Base-by-base conservation (phyloP, 2,888 invertebrate species). In the Hyalella azteca region DNA sequence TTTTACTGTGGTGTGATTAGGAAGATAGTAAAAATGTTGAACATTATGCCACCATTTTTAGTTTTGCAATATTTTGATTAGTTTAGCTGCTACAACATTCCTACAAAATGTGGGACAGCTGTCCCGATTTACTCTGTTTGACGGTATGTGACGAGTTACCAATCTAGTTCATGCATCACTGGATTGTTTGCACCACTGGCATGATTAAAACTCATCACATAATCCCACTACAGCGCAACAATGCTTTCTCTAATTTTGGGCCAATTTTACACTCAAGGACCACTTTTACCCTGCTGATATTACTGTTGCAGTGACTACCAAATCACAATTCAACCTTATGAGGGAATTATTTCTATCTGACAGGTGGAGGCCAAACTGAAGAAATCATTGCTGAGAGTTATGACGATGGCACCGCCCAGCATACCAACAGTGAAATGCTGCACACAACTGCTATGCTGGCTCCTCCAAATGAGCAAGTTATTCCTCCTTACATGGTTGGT, bases 361-460 rank as follows among this genome's bases (percentile, higher is more conserved):
- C 60, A 60, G 73, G 45, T 22, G 78, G 49, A 19, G 75, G 73
- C 9, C 40, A 79, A 4, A 93, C 91, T 86, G 96, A 97, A 89
- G 97, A 97, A 90, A 94, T 97, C 40, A 95, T 96, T 87, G 96
- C 96, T 5, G 96, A 97, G 88, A 95, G 94, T 88, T 96, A 97
- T 87, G 96, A 96, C 87, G 93, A 91, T 83, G 91, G 81, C 91
- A 92, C 59, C 90, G 85, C 81, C 13, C 83, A 80, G 90, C 84
- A 91, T 88, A 88, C 91, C 86, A 89, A 90, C 87, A 59, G 54
- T 26, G 13, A 49, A 13, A 48, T 80, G 4, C 45, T 73, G 22
- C 50, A 39, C 49, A 49, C 73, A 13, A 50, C 77, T 11, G 77
- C 49, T 19, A 29, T 75, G 11, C 75, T 59, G 3, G 59, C 75